These are phyloP conservation scores for Halcyon senegalensis DNA, from an alignment of 2,113 vertebrate genomes.

Conservation along the genomic window DNA sequence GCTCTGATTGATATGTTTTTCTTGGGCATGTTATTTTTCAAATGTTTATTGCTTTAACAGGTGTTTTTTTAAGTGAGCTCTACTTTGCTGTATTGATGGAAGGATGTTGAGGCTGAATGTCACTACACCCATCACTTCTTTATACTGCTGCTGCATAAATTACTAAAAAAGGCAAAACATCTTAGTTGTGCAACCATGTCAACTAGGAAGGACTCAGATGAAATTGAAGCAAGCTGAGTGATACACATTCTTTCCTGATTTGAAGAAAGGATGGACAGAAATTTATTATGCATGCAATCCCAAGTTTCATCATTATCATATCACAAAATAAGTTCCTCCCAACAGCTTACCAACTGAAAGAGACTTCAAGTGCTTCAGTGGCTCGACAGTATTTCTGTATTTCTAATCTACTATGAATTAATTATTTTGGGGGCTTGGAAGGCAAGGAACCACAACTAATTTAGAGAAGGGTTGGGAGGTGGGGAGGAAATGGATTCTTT, in stretches of 20 bases:
- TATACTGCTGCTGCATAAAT: neutral
- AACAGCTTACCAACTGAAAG: neutral
- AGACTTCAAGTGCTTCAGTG: neutral
- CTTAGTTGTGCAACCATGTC: neutral
- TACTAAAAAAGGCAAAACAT: conserved; percentile 3
- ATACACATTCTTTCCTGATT: neutral
- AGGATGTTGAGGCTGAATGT: neutral
- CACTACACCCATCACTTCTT: neutral
- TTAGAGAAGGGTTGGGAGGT: neutral
- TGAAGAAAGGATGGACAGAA: neutral
- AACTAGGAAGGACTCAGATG: neutral
- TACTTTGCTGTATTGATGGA: neutral
- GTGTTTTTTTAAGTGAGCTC: neutral
- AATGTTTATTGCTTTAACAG: conserved; percentile 27
- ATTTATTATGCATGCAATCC: neutral
- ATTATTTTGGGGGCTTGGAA: neutral
- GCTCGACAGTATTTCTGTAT: neutral
- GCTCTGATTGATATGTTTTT: conserved; percentile 5
- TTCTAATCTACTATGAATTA: neutral
- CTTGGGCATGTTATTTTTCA: neutral
- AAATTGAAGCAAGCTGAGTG: neutral
- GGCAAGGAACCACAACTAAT: neutral
- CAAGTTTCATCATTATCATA: neutral
- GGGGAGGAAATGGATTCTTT: neutral
- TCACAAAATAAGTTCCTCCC: neutral